Conservation (phyloP, 2,888 invertebrate species). For the Linnaemya vulpina region DNA sequence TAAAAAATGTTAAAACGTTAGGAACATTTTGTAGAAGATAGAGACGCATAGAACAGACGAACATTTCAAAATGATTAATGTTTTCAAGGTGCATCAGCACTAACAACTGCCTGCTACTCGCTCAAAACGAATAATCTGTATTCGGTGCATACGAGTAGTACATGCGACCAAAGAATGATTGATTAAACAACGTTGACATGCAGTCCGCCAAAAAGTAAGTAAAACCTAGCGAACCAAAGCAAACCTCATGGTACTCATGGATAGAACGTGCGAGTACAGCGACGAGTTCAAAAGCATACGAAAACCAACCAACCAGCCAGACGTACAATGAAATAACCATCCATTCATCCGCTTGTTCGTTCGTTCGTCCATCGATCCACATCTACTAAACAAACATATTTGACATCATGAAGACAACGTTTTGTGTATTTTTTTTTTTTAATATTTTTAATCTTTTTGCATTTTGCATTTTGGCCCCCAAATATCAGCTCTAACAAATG, state of each 20-base stretch:
- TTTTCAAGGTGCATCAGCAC: constrained; percentile 68
- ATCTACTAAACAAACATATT: constrained; percentile 49
- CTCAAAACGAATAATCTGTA: constrained; percentile 40
- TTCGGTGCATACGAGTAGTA: constrained; percentile 15
- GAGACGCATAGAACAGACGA: constrained; percentile 22
- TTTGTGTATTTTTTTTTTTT: background rate
- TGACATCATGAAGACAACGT: constrained; percentile 25
- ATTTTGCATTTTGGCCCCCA: background rate
- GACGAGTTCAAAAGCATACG: constrained; percentile 18
- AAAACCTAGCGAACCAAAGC: constrained; percentile 55
- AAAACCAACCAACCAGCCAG: constrained; percentile 33
- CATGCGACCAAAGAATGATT: constrained; percentile 66
- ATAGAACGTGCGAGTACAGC: constrained; percentile 6
- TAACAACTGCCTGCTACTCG: constrained; percentile 1
- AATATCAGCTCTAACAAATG: constrained; percentile 2
- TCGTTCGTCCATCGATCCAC: constrained; percentile 44
- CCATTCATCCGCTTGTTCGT: constrained; percentile 9
- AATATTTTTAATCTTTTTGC: too few relatives aligned
- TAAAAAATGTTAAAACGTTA: constrained; percentile 34
- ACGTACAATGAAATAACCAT: constrained; percentile 23
- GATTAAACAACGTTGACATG: constrained; percentile 69
- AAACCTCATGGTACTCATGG: constrained; percentile 10
- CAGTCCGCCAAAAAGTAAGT: constrained; percentile 51
- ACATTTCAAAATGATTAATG: constrained; percentile 66
- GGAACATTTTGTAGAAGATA: constrained; percentile 12